Conservation (phyloP, 2,888 invertebrate genomes). For the Yponomeuta cagnagella region DNA sequence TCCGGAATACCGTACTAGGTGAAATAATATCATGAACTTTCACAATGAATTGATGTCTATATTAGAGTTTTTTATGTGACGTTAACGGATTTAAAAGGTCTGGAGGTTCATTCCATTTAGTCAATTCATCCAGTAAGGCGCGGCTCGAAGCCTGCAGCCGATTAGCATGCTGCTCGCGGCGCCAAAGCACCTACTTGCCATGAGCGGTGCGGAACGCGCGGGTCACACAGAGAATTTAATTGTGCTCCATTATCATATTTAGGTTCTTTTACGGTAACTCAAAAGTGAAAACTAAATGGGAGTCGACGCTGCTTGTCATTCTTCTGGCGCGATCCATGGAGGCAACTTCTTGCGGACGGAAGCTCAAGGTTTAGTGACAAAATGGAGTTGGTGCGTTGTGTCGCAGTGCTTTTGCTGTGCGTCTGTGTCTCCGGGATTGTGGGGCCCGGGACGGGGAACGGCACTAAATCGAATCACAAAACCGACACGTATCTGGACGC, state of each 20-base stretch:
- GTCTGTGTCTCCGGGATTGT: conserved; percentile 54
- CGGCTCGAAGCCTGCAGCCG: conserved; percentile 26
- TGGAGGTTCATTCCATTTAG: conserved; percentile 37
- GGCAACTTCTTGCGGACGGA: conserved; percentile 52
- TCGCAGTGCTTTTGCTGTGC: conserved; percentile 41
- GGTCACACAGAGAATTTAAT: conserved; percentile 73
- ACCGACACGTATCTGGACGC: conserved; percentile 81
- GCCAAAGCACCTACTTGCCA: conserved; percentile 61
- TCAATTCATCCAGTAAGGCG: conserved; percentile 54
- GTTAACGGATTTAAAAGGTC: conserved; percentile 36
- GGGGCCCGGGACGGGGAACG: conserved; percentile 46
- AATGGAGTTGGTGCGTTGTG: conserved; percentile 24
- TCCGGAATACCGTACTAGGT: conserved; percentile 21
- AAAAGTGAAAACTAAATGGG: conserved; percentile 74
- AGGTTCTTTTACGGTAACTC: conserved; percentile 74
- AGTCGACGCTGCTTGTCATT: conserved; percentile 58
- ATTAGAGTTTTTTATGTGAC: conserved; percentile 54
- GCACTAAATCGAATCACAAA: conserved; percentile 48
- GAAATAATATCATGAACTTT: conserved; percentile 46
- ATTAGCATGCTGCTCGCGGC: conserved; percentile 61
- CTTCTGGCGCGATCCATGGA: conserved; percentile 67
- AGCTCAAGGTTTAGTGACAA: conserved; percentile 2
- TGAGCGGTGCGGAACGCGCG: conserved; percentile 70
- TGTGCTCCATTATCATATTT: conserved; percentile 75
- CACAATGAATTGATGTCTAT: conserved; percentile 54